Evolutionary conservation across 2,888 invertebrate species (phyloP).

Genomic region (Choreutis nemorana): DNA sequence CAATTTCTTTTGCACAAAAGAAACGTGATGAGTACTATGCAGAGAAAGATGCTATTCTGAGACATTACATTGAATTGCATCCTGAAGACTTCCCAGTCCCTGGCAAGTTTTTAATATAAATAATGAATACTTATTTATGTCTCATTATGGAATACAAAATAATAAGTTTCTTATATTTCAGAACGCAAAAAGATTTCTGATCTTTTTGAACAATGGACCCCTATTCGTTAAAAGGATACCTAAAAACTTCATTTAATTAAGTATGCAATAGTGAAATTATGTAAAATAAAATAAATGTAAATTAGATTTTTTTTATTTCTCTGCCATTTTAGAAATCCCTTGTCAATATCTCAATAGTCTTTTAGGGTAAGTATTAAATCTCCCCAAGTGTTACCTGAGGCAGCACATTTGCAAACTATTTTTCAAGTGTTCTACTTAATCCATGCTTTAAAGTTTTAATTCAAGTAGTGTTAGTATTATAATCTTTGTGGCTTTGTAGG

Average conservation of each 20-base stretch:
- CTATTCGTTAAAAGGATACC: constrained; percentile 65
- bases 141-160: constrained; percentile 2
- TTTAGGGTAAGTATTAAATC: too few relatives aligned
- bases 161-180: constrained; percentile 36
- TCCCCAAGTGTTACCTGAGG: too few relatives aligned
- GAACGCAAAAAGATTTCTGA: constrained; percentile 70
- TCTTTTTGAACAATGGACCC: constrained; percentile 70
- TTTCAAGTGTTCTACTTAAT: too few relatives aligned
- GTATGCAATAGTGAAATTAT: neutral
- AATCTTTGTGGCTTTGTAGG: constrained; percentile 31
- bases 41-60: constrained; percentile 75
- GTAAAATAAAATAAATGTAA: constrained; percentile 1
- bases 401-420: too few relatives aligned
- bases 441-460: too few relatives aligned
- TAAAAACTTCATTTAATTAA: constrained; percentile 3
- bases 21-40: constrained; percentile 64
- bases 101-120: constrained; percentile 38
- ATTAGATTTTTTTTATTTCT: neutral
- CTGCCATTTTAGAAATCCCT: too few relatives aligned
- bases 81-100: constrained; percentile 76
- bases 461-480: too few relatives aligned
- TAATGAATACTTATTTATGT: constrained; percentile 6
- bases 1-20: constrained; percentile 46
- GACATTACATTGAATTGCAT: constrained; percentile 77
- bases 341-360: too few relatives aligned